A percentile compares a stretch with the other conserved stretches of the same genome.
Evolutionary conservation across 1,140 invertebrate genomes (phyloP).

Genomic region (Luehdorfia chinensis): DNA sequence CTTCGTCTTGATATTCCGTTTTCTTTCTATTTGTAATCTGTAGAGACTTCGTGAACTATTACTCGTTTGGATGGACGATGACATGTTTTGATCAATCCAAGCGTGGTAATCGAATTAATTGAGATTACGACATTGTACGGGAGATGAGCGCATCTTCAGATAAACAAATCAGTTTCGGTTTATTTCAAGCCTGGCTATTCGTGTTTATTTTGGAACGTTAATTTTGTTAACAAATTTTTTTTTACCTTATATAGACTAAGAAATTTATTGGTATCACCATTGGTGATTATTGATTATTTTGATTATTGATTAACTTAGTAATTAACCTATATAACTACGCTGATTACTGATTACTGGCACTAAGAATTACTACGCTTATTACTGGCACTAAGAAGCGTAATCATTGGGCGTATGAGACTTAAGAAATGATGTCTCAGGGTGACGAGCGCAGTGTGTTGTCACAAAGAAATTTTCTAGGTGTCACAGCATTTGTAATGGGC

Average conservation of each 20-base stretch:
- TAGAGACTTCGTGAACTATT: constrained; percentile 29
- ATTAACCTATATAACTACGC: not conserved
- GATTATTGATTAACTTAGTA: not conserved
- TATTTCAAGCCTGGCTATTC: constrained; percentile 4
- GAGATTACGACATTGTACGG: constrained; percentile 20
- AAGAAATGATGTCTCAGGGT: no score
- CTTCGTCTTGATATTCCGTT: constrained; percentile 4
- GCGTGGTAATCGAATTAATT: constrained; percentile 60
- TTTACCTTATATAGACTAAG: not conserved
- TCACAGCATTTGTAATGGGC: no score
- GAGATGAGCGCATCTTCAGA: constrained; percentile 12
- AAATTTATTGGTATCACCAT: not conserved
- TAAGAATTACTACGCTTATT: not conserved
- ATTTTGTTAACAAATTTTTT: no score
- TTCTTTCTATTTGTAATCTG: constrained; percentile 13
- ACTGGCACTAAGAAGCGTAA: no score
- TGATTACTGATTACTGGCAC: not conserved
- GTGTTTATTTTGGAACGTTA: constrained; percentile 1
- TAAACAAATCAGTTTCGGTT: constrained; percentile 16
- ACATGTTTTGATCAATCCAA: constrained; percentile 49
- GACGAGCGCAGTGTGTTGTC: no score
- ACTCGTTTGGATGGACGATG: constrained; percentile 26
- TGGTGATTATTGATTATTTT: not conserved
- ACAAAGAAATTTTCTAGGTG: no score
- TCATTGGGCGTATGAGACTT: no score